Evolutionary conservation across 2,113 vertebrate genomes (phyloP), one percentile per base, ranked within the genome.

Genomic region (Anser brachyrhynchus): DNA sequence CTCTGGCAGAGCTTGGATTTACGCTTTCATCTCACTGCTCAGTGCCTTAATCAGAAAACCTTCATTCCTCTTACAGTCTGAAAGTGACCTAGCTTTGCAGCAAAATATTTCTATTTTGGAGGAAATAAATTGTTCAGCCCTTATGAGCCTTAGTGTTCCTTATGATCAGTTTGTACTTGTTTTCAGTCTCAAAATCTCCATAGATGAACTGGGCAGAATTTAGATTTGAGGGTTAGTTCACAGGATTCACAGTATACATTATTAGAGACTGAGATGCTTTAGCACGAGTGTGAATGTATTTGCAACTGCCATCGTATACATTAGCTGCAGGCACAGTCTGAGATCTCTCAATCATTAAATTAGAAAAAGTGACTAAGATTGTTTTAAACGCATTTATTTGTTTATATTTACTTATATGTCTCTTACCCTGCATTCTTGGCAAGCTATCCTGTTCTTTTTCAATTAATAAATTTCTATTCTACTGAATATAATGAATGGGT

Each of bases 1-100:
- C 70, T 72, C 70, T 89, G 80, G 35, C 89, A 82, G 83, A 84
- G 66, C 22, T 87, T 80, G 61, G 83, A 81, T 92, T 94, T 94
- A 78, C 0, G 0, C 73, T 89, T 93, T 84, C 86, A 78, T 93
- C 77, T 93, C 7, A 1, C 46, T 82, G 57, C 54, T 86, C 43
- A 44, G 51, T 73, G 58, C 59, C 73, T 70, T 89, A 91, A 85
- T 87, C 58, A 54, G 74, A 66, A 95, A 96, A 69, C 58, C 33
- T 58, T 72, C 65, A 44, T 82, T 82, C 39, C 39, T 78, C 49
- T 57, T 73, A 22, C 58, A 96, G 52, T 41, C 58, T 65, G 80
- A 37, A 84, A 87, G 54, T 79, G 39, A 75, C 52, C 43, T 66
- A 76, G 23, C 43, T 87, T 84, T 61, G 16, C 39, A 82, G 21